phyloP scores from a whole-genome alignment of 2,888 invertebrate species.

The Pedicia rivosa region DNA sequence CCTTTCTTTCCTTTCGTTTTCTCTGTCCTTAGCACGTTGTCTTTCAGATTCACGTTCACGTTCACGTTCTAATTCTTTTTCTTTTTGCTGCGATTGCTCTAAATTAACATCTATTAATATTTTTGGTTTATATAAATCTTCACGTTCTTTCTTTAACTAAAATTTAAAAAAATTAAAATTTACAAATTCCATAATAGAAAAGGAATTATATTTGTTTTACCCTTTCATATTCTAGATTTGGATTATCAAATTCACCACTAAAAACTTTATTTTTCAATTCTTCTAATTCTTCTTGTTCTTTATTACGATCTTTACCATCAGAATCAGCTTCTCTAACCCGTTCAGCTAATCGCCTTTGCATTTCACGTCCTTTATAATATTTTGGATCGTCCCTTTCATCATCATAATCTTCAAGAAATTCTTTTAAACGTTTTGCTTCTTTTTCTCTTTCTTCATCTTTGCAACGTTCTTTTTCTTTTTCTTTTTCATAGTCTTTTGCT shows the following conservation, averaged over 20 bases:
- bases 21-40: constrained; percentile 28
- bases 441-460: constrained; percentile 75
- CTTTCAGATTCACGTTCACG: constrained; percentile 31
- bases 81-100: constrained; percentile 42
- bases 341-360: constrained; percentile 79
- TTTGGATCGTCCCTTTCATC: constrained; percentile 95
- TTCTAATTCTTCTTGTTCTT: constrained; percentile 77
- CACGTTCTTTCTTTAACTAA: constrained; percentile 46
- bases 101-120: constrained; percentile 56
- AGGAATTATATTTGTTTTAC: constrained; percentile 21
- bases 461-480: constrained; percentile 55
- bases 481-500: constrained; percentile 74
- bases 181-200: background rate
- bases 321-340: constrained; percentile 85
- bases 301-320: constrained; percentile 78
- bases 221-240: constrained; percentile 50
- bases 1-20: constrained; percentile 23
- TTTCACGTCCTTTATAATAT: constrained; percentile 87
- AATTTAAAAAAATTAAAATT: background rate
- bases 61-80: constrained; percentile 38
- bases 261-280: constrained; percentile 65
- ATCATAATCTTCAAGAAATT: constrained; percentile 98
- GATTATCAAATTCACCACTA: constrained; percentile 46
- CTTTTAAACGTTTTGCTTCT: constrained; percentile 87
- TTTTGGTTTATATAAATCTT: constrained; percentile 71